These are phyloP conservation scores for Rana temporaria DNA, from an alignment of 2,113 vertebrate genomes.

Conservation along the genomic window DNA sequence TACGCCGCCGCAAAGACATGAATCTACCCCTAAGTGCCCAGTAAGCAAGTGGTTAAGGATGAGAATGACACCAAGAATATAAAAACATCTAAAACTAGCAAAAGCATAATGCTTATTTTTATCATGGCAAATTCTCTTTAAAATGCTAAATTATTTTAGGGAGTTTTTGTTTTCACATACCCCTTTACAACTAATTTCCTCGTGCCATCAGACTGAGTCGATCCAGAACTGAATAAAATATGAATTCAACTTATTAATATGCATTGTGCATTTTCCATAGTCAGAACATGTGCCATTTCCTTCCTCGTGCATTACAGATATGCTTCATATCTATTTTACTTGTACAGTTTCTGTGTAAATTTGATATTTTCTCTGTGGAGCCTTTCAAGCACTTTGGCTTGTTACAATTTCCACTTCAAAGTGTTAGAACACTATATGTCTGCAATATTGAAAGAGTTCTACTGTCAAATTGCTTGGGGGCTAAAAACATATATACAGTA, in stretches of 20 bases:
- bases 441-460: conserved; percentile 52
- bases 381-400: conserved; percentile 49
- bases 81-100: too few relatives aligned
- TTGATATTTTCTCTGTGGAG: conserved; percentile 36
- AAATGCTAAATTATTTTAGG: too few relatives aligned
- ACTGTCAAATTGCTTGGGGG: conserved; percentile 44
- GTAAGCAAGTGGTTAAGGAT: too few relatives aligned
- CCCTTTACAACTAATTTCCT: too few relatives aligned
- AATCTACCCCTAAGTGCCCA: too few relatives aligned
- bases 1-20: too few relatives aligned
- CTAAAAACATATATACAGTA: conserved; percentile 42
- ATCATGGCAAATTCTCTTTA: too few relatives aligned
- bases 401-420: conserved; percentile 56
- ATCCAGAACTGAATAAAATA: neutral
- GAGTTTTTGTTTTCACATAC: too few relatives aligned
- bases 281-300: conserved; percentile 13
- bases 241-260: neutral
- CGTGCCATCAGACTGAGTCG: neutral
- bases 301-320: neutral
- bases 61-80: too few relatives aligned
- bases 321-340: conserved; percentile 43
- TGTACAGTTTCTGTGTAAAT: conserved; percentile 46
- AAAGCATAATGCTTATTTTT: too few relatives aligned
- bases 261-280: neutral
- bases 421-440: conserved; percentile 49